These are phyloP conservation scores for Drosophila teissieri DNA, from an alignment of 1,140 invertebrate genomes.

Conservation along the genomic window DNA sequence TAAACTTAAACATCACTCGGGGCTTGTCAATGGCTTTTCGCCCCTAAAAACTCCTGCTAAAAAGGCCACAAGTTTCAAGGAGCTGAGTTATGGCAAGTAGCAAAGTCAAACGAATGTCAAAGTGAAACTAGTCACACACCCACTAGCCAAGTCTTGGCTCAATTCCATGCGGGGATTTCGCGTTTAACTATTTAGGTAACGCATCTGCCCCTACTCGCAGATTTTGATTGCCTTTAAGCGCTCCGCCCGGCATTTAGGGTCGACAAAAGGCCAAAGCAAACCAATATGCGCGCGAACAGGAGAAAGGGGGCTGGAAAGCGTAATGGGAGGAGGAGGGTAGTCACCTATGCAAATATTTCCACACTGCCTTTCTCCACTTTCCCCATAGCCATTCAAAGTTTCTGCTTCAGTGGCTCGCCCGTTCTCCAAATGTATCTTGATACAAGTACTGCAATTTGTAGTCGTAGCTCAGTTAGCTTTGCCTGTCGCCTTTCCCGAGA, in stretches of 20 bases:
- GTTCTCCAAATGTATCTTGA: constrained; percentile 73
- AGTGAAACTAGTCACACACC: constrained; percentile 15
- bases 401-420: constrained; percentile 51
- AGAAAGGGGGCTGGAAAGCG: background rate
- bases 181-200: constrained; percentile 53
- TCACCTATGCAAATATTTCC: constrained; percentile 68
- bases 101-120: constrained; percentile 58
- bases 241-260: constrained; percentile 40
- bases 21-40: constrained; percentile 1
- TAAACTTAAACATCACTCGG: constrained; percentile 6
- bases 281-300: constrained; percentile 50
- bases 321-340: background rate
- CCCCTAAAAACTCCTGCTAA: constrained; percentile 13
- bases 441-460: constrained; percentile 80
- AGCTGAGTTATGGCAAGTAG: constrained; percentile 13
- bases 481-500: constrained; percentile 18
- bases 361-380: constrained; percentile 5
- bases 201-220: constrained; percentile 1
- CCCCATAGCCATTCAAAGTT: constrained; percentile 26
- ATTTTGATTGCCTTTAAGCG: constrained; percentile 42
- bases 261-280: constrained; percentile 57
- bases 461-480: constrained; percentile 40
- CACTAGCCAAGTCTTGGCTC: constrained; percentile 6
- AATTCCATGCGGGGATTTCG: constrained; percentile 29
- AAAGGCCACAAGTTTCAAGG: constrained; percentile 16